Evolutionary conservation across 2,888 invertebrate genomes (phyloP).

Genomic region (Dasypogon diadema): DNA sequence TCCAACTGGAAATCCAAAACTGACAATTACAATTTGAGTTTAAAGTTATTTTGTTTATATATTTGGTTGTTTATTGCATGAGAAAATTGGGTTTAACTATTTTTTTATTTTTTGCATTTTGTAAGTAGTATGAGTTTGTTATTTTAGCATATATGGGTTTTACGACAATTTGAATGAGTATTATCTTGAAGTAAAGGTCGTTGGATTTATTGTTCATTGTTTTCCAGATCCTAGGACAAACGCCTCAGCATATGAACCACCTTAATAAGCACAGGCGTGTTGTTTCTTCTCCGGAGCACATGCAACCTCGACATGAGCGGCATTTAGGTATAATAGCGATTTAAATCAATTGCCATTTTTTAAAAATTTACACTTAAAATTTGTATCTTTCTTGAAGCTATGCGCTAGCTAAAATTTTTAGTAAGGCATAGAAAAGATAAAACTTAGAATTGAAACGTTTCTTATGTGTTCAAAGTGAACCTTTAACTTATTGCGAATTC

Average conservation of each 20-base stretch:
- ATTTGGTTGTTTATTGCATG: conserved; percentile 28
- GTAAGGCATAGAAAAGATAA: too few relatives aligned
- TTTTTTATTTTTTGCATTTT: conserved; percentile 26
- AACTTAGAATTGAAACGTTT: too few relatives aligned
- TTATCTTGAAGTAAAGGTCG: too few relatives aligned
- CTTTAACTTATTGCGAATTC: too few relatives aligned
- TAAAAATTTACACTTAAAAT: too few relatives aligned
- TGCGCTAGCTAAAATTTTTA: too few relatives aligned
- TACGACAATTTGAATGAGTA: not conserved
- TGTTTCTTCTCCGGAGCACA: conserved; percentile 68
- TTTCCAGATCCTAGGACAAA: conserved; percentile 66
- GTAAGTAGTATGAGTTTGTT: conserved; percentile 18
- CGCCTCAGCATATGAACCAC: conserved; percentile 63
- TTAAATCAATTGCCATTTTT: too few relatives aligned
- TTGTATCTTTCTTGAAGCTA: too few relatives aligned
- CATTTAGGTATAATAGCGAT: conserved; percentile 65
- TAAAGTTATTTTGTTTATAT: not conserved
- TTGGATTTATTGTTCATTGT: too few relatives aligned
- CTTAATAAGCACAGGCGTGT: conserved; percentile 67
- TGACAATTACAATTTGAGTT: conserved; percentile 7
- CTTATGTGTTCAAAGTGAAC: too few relatives aligned
- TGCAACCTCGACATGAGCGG: conserved; percentile 64
- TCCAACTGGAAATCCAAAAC: conserved; percentile 2
- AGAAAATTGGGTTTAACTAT: conserved; percentile 23
- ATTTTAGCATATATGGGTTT: conserved; percentile 11